Conservation (phyloP, 2,113 vertebrate genomes). For the Colinus virginianus region DNA sequence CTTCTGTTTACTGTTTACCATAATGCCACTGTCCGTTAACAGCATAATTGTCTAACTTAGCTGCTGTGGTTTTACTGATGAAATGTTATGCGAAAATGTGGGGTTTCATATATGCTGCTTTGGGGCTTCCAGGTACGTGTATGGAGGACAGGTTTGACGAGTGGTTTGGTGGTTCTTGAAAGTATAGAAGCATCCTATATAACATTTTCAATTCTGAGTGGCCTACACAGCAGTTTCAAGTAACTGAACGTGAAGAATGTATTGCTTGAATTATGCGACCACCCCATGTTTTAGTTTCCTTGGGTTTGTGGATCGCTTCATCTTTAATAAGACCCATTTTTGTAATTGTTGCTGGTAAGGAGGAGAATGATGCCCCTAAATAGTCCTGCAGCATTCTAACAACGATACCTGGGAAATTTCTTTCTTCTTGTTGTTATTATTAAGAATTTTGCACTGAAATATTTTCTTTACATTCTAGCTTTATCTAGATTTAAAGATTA, state of each 20-base stretch:
- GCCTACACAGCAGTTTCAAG: neutral
- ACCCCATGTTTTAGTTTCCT: neutral
- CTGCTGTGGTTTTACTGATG: neutral
- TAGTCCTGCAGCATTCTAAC: neutral
- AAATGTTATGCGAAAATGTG: neutral
- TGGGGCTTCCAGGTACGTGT: neutral
- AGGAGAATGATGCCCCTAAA: neutral
- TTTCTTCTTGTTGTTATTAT: neutral
- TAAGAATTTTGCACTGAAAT: conserved; percentile 5
- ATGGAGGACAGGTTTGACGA: neutral
- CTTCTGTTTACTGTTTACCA: neutral
- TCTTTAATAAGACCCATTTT: neutral
- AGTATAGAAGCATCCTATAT: neutral
- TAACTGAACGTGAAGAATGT: neutral
- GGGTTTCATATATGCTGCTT: neutral
- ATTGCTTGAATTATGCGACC: neutral
- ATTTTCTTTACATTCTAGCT: neutral
- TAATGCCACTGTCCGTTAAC: neutral
- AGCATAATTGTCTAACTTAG: neutral
- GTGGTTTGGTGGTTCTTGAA: neutral
- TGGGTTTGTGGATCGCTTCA: neutral
- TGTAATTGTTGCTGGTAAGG: neutral
- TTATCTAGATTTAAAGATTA: neutral
- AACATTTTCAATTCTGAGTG: neutral
- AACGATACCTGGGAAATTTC: neutral